Evolutionary conservation across 2,797 vertebrate species (phyloP).

Genomic region (Lindbergichthys nudifrons): DNA sequence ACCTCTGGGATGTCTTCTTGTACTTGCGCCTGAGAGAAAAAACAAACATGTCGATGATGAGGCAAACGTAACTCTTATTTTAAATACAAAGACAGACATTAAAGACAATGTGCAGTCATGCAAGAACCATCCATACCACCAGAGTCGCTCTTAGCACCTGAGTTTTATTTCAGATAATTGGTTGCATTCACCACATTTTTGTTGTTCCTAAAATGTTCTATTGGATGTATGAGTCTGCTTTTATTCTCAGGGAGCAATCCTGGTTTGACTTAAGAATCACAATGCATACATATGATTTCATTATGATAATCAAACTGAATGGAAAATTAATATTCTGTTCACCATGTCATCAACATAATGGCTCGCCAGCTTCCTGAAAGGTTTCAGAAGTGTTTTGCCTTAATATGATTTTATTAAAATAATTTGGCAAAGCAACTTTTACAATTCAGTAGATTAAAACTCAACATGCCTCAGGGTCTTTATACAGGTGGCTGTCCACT

Average conservation of each 20-base stretch:
- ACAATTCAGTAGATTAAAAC: neutral
- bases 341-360: neutral
- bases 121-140: conserved; percentile 6
- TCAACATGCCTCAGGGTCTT: too few species aligned
- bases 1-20: conserved; percentile 99
- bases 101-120: conserved; percentile 15
- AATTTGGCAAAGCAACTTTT: neutral
- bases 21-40: conserved; percentile 93
- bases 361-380: neutral
- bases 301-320: neutral
- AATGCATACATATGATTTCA: neutral
- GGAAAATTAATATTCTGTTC: neutral
- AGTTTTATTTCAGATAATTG: neutral
- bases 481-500: too few species aligned
- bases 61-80: conserved; percentile 3
- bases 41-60: conserved; percentile 67
- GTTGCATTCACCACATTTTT: neutral
- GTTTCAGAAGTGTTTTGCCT: neutral
- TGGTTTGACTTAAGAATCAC: neutral
- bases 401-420: neutral
- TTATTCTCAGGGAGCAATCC: neutral
- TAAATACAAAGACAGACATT: conserved; percentile 9
- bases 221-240: neutral
- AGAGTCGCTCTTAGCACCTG: neutral
- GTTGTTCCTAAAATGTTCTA: neutral